Percentiles rank a stretch among this genome's conserved stretches.
phyloP scores from a whole-genome alignment of 2,888 invertebrate species.

The Parnassius orleans region DNA sequence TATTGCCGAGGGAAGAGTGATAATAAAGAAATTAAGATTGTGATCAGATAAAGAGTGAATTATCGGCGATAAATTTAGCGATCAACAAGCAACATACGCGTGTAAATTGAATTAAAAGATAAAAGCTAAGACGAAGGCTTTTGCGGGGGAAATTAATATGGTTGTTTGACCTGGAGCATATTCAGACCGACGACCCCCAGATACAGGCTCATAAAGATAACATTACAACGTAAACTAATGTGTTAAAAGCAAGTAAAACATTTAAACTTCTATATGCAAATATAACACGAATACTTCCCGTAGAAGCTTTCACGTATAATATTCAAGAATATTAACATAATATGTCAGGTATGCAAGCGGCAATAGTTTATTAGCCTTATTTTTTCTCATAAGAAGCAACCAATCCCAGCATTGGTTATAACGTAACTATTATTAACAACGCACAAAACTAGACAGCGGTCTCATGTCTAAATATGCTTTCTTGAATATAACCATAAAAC shows the following conservation, averaged over 20 bases:
- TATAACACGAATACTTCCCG: constrained; percentile 33
- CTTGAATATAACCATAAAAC: constrained; percentile 57
- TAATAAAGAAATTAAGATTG: constrained; percentile 68
- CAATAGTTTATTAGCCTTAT: constrained; percentile 64
- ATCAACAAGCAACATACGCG: constrained; percentile 56
- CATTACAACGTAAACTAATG: constrained; percentile 43
- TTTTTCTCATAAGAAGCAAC: constrained; percentile 66
- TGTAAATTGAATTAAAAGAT: constrained; percentile 76
- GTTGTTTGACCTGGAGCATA: constrained; percentile 50
- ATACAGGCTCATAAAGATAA: constrained; percentile 49
- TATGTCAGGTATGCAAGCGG: constrained; percentile 34
- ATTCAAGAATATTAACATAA: constrained; percentile 32
- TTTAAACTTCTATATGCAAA: constrained; percentile 36
- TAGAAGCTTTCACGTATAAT: constrained; percentile 31
- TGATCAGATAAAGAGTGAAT: constrained; percentile 55
- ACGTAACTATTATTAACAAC: constrained; percentile 60
- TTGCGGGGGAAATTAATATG: constrained; percentile 56
- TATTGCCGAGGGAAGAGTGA: constrained; percentile 44
- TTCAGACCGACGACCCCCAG: constrained; percentile 40
- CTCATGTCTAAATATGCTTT: constrained; percentile 54
- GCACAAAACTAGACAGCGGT: constrained; percentile 41
- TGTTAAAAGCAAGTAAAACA: constrained; percentile 44
- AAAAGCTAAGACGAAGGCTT: constrained; percentile 55
- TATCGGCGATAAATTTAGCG: constrained; percentile 62
- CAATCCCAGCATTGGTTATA: constrained; percentile 54